Conservation (phyloP, 2,888 invertebrate genomes). For the Melangyna quadrimaculata region DNA sequence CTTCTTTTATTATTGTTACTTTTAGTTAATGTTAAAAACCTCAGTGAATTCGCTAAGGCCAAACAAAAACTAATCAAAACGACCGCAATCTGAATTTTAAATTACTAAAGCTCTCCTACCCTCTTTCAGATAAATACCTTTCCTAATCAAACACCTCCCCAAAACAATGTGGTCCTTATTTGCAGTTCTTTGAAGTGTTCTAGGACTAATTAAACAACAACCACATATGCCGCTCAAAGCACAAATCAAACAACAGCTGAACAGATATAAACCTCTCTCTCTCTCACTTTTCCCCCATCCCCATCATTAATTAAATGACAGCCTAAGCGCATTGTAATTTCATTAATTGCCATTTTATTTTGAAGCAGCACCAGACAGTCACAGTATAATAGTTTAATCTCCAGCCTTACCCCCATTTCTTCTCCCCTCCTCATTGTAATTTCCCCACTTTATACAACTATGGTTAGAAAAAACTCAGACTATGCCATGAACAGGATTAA, state of each 20-base stretch:
- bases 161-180: slow-evolving; percentile 21
- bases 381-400: slow-evolving; percentile 44
- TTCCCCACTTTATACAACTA: not conserved
- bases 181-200: slow-evolving; percentile 55
- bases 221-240: slow-evolving; percentile 37
- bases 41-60: not conserved
- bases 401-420: not conserved
- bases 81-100: not conserved
- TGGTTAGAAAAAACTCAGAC: slow-evolving; percentile 20
- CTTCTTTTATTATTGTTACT: not conserved
- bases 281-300: not conserved
- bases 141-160: not conserved
- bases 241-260: slow-evolving; percentile 19
- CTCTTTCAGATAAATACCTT: not conserved
- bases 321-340: slow-evolving; percentile 68
- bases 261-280: not conserved
- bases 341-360: slow-evolving; percentile 69
- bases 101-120: not conserved
- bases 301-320: slow-evolving; percentile 62
- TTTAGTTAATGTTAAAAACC: not conserved
- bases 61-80: not conserved
- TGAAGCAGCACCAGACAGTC: slow-evolving; percentile 29
- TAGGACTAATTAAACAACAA: slow-evolving; percentile 29
- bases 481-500: slow-evolving; percentile 44
- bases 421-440: not conserved